Evolutionary conservation across 2,888 invertebrate genomes (phyloP).

Genomic region (Amiota communis): DNA sequence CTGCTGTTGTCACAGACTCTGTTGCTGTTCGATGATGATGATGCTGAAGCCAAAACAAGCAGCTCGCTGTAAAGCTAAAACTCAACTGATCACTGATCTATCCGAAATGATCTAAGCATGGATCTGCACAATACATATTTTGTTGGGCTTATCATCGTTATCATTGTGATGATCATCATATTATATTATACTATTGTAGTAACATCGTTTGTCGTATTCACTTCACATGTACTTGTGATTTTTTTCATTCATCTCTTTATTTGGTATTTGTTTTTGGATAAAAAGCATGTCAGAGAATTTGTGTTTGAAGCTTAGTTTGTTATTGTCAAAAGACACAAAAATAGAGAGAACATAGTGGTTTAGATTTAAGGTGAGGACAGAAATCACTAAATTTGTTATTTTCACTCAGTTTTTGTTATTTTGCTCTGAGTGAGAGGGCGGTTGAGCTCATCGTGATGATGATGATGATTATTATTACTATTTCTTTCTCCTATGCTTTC

Average conservation of each 20-base stretch:
- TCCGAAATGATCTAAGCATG: background rate
- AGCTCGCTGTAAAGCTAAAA: background rate
- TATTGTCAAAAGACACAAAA: no score
- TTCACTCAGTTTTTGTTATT: no score
- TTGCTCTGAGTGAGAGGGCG: no score
- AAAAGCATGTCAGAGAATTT: constrained; percentile 24
- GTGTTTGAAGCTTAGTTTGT: background rate
- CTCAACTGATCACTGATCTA: background rate
- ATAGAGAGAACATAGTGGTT: no score
- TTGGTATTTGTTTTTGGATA: constrained; percentile 12
- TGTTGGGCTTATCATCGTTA: background rate
- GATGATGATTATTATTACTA: no score
- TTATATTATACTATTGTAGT: background rate
- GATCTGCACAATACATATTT: background rate
- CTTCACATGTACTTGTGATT: background rate
- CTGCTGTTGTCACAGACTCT: background rate
- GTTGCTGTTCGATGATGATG: background rate
- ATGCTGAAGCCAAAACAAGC: background rate
- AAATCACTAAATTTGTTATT: no score
- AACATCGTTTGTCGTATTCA: no score
- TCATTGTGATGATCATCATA: background rate
- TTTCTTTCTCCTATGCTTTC: background rate
- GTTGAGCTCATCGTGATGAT: no score
- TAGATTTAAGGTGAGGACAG: no score
- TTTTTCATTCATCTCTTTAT: constrained; percentile 3